Conservation (phyloP, 2,888 invertebrate genomes). For the Brachypterus glaber region DNA sequence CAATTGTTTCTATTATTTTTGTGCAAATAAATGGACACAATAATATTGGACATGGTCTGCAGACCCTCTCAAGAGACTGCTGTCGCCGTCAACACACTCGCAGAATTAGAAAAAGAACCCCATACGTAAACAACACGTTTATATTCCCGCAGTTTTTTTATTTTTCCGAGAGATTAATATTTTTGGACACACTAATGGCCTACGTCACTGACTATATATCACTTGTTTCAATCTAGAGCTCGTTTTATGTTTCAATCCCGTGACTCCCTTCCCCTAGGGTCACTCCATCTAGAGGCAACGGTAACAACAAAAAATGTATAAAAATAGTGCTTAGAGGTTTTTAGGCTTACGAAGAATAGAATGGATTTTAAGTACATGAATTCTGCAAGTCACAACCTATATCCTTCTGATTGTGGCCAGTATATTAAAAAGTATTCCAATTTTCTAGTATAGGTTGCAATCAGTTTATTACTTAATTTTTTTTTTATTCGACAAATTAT, state of each 20-base stretch:
- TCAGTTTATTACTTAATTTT: no score
- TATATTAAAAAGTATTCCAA: no score
- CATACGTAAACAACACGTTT: slow-evolving; percentile 30
- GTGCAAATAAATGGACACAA: slow-evolving; percentile 3
- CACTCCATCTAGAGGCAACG: no score
- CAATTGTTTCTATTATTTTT: no score
- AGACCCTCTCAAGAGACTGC: not conserved
- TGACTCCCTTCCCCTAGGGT: slow-evolving; percentile 12
- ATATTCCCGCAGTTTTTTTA: slow-evolving; percentile 35
- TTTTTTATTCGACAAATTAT: no score
- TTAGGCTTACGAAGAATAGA: no score
- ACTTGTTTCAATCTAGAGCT: slow-evolving; percentile 44
- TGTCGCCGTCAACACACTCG: not conserved
- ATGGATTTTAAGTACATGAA: no score
- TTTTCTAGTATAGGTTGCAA: no score
- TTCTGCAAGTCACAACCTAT: no score
- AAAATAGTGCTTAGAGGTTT: no score
- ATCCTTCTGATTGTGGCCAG: no score
- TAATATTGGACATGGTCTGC: slow-evolving; percentile 2
- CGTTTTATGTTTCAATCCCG: slow-evolving; percentile 41
- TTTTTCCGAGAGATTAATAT: slow-evolving; percentile 44
- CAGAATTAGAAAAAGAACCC: not conserved
- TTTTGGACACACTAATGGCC: slow-evolving; percentile 45
- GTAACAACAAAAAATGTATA: no score
- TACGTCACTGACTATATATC: slow-evolving; percentile 45